Conservation (phyloP, 2,113 vertebrate genomes). For the Mus pahari region DNA sequence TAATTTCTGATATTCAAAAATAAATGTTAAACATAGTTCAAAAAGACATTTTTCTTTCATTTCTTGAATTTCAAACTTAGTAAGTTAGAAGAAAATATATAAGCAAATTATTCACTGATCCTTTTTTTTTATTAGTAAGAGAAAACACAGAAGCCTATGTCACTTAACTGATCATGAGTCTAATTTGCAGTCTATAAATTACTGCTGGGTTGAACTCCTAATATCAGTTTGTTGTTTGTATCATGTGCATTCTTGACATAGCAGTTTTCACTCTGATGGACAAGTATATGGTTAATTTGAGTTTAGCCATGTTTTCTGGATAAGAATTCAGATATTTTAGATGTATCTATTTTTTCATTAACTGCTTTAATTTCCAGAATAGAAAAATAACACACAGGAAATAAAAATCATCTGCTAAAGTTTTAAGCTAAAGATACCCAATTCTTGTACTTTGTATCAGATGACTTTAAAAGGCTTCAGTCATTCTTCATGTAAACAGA, state of each 20-base stretch:
- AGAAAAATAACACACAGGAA: background rate
- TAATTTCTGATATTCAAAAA: constrained; percentile 47
- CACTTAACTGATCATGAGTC: background rate
- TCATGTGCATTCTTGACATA: background rate
- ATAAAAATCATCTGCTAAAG: background rate
- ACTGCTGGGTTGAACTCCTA: background rate
- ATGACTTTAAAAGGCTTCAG: background rate
- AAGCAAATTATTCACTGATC: background rate
- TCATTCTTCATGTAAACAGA: background rate
- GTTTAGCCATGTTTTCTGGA: background rate
- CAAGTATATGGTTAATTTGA: background rate
- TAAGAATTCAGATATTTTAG: constrained; percentile 5
- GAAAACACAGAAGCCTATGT: background rate
- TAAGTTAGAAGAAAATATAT: background rate
- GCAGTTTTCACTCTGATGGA: background rate
- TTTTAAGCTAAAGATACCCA: background rate
- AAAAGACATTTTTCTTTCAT: constrained; percentile 23
- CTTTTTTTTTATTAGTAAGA: background rate
- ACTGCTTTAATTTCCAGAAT: background rate
- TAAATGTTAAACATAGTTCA: constrained; percentile 50
- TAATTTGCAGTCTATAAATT: background rate
- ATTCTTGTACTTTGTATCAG: background rate
- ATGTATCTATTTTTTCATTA: background rate
- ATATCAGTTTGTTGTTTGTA: background rate
- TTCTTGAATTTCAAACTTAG: constrained; percentile 33